Conservation (phyloP, 2,888 invertebrate species). For the Cephalotes varians region DNA sequence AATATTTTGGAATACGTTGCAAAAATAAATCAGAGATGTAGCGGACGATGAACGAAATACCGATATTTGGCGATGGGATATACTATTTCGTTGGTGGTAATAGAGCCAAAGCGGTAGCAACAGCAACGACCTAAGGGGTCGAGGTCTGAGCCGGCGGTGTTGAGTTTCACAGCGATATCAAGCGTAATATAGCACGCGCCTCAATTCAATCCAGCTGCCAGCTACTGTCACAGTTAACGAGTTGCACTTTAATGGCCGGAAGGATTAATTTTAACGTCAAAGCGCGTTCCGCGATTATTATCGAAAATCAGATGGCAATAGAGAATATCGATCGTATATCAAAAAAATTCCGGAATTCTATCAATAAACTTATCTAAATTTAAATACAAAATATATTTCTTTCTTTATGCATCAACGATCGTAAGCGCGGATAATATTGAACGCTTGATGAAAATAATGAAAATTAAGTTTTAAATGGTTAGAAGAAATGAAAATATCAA, state of each 20-base stretch:
- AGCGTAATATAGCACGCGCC: conserved; percentile 79
- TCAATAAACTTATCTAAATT: neutral
- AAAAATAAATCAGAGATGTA: conserved; percentile 12
- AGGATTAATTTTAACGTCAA: conserved; percentile 74
- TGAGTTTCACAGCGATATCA: conserved; percentile 80
- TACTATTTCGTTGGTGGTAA: conserved; percentile 64
- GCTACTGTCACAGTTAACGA: conserved; percentile 72
- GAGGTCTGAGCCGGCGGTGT: conserved; percentile 76
- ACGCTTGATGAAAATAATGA: neutral
- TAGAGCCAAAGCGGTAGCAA: conserved; percentile 63
- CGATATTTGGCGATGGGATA: conserved; percentile 54
- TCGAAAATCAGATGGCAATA: conserved; percentile 60
- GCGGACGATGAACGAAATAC: conserved; percentile 18
- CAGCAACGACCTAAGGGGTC: conserved; percentile 70
- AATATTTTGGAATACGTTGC: neutral
- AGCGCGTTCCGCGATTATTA: conserved; percentile 47
- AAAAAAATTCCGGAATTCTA: neutral
- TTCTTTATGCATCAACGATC: neutral
- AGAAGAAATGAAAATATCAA: neutral
- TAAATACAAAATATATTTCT: neutral
- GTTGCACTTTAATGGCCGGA: conserved; percentile 75
- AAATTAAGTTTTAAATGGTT: neutral
- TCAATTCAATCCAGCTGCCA: conserved; percentile 79
- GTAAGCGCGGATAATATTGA: neutral
- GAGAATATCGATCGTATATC: neutral